phyloP scores from a whole-genome alignment of 2,888 invertebrate species.

The Unio delphinus region DNA sequence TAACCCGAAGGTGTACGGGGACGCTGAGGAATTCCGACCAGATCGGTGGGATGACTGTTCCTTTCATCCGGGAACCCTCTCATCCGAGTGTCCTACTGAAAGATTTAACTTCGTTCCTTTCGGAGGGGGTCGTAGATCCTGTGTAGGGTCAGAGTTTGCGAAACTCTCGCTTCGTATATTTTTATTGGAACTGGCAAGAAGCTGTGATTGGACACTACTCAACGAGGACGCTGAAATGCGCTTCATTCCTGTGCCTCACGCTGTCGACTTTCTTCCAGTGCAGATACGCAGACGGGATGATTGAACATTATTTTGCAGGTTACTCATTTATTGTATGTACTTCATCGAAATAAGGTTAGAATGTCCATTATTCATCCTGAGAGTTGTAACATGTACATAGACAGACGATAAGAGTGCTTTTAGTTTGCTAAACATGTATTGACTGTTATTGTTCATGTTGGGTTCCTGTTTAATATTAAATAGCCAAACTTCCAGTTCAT shows the following conservation, averaged over 20 bases:
- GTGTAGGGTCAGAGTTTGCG: constrained; percentile 33
- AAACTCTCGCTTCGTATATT: constrained; percentile 30
- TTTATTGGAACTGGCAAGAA: constrained; percentile 28
- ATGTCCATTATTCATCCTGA: too few relatives aligned
- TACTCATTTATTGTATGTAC: too few relatives aligned
- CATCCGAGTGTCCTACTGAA: too few relatives aligned
- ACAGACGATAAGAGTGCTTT: too few relatives aligned
- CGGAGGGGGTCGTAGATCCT: constrained; percentile 29
- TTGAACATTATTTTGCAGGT: too few relatives aligned
- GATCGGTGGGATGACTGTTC: constrained; percentile 30
- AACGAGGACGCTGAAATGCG: constrained; percentile 25
- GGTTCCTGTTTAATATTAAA: too few relatives aligned
- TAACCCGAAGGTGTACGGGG: constrained; percentile 22
- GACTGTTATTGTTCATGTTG: too few relatives aligned
- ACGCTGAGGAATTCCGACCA: constrained; percentile 27
- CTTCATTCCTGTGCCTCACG: constrained; percentile 33
- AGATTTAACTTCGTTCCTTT: constrained; percentile 32
- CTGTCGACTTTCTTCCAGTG: constrained; percentile 28
- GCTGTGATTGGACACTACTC: constrained; percentile 30
- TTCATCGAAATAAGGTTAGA: too few relatives aligned
- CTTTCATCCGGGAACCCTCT: not conserved
- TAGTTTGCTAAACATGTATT: too few relatives aligned
- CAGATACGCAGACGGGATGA: too few relatives aligned
- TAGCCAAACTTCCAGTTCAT: too few relatives aligned
- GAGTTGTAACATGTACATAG: too few relatives aligned